Base-by-base conservation (phyloP, 2,797 vertebrate species). In the Schizopygopsis malacanthus region DNA sequence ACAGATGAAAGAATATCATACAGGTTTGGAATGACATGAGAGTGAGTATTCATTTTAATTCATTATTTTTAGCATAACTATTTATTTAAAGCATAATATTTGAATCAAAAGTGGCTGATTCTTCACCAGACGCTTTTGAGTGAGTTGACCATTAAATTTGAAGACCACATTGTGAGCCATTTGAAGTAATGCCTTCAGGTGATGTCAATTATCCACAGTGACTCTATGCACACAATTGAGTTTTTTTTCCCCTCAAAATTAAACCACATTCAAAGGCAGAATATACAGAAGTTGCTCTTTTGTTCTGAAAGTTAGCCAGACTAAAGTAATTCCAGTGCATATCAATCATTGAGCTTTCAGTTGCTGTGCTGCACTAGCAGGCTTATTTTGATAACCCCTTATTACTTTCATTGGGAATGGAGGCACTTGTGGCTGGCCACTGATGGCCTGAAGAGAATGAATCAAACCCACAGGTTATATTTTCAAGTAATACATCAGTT, bases 291-390 rank as follows among this genome's bases (percentile, higher is more conserved):
- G 54, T 79, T 81, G 76, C 79, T 25, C 67, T 89, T 90, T 88
- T 87, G 81, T 85, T 59, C 73, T 47, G 78, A 73, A 86, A 89
- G 82, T 84, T 83, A 18, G 61, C 79, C 88, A 89, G 85, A 91
- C 88, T 90, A 61, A 77, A 90, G 85, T 86, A 89, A 93, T 94
- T 95, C 91, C 88, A 89, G 47, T 83, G 81, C 88, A 93, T 90
- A 95, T 95, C 94, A 95, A 93, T 95, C 93, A 95, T 81, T 20
- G 25, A 82, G 91, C 82, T 84, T 83, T 82, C 65, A 85, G 79
- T 16, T 86, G 82, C 82, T 80, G 16, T 70, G 88, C 88, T 82
- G 37, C 87, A 86, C 83, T 89, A 41, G 43, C 82, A 85, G 0
- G 43, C 33, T 86, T 89, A 89, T 91, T 92, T 88, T 92, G 89